These are phyloP conservation scores for Colostygia pectinataria DNA, from an alignment of 2,888 invertebrate species.

Conservation along the genomic window DNA sequence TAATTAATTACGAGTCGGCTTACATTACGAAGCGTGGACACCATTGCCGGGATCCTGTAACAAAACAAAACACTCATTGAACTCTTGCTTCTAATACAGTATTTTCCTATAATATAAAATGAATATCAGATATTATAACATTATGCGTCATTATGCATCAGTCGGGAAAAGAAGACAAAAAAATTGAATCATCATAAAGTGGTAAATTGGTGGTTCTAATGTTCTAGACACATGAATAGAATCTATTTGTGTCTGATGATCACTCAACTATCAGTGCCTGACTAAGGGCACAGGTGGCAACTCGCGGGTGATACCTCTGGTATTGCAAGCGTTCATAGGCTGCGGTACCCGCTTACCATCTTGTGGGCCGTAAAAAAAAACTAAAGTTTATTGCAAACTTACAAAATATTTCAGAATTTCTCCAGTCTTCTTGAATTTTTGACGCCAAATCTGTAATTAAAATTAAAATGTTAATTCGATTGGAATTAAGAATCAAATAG, in stretches of 20 bases:
- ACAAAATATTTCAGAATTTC: conserved; percentile 6
- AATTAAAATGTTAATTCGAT: background rate
- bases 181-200: conserved; percentile 48
- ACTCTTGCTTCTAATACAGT: background rate
- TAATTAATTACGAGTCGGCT: conserved; percentile 4
- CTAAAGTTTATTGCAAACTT: conserved; percentile 1
- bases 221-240: too few species aligned
- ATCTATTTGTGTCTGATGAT: too few species aligned
- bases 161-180: conserved; percentile 77
- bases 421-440: background rate
- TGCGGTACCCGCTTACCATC: too few species aligned
- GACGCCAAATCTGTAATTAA: conserved; percentile 10
- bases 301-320: too few species aligned
- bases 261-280: too few species aligned
- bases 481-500: too few species aligned
- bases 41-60: conserved; percentile 39
- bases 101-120: background rate
- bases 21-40: conserved; percentile 8
- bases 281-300: too few species aligned
- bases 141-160: conserved; percentile 65
- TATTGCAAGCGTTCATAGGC: too few species aligned
- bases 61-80: conserved; percentile 19
- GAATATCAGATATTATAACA: conserved; percentile 37
- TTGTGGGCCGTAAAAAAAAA: too few species aligned
- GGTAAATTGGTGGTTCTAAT: too few species aligned